A percentile compares a stretch with the other conserved stretches of the same genome.
These are phyloP conservation scores for Colostygia pectinataria DNA, from an alignment of 2,888 invertebrate species.

Conservation along the genomic window DNA sequence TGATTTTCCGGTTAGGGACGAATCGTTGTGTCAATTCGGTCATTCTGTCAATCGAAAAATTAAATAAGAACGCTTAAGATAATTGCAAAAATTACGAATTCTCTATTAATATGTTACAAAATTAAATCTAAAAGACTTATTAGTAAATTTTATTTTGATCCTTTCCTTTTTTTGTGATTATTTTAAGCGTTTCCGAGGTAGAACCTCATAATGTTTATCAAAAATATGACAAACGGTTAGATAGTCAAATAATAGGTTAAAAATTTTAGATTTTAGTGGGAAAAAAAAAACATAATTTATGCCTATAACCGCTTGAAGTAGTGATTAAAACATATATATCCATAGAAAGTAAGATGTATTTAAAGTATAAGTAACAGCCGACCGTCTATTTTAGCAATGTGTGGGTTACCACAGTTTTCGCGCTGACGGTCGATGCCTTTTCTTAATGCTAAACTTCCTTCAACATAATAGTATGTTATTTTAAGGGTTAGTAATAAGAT, in stretches of 20 bases:
- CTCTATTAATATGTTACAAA: constrained; percentile 37
- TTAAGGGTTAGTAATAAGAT: constrained; percentile 38
- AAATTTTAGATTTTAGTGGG: constrained; percentile 55
- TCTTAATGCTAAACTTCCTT: constrained; percentile 65
- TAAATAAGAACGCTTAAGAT: constrained; percentile 18
- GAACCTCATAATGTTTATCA: constrained; percentile 63
- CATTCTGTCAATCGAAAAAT: constrained; percentile 64
- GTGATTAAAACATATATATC: constrained; percentile 57
- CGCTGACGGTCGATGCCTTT: constrained; percentile 60
- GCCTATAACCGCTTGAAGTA: constrained; percentile 66
- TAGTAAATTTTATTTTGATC: constrained; percentile 33
- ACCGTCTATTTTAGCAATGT: constrained; percentile 36
- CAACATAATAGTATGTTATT: constrained; percentile 46
- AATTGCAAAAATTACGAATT: constrained; percentile 30
- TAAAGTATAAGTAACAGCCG: constrained; percentile 39
- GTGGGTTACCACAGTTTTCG: constrained; percentile 32
- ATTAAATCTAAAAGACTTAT: constrained; percentile 38
- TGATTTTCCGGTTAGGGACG: constrained; percentile 41
- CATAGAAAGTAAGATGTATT: constrained; percentile 35
- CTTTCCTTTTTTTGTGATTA: constrained; percentile 27
- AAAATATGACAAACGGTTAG: constrained; percentile 56
- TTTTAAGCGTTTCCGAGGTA: constrained; percentile 44
- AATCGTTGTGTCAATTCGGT: constrained; percentile 72
- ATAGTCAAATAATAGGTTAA: constrained; percentile 75
- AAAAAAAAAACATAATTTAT: constrained; percentile 52